Base-by-base conservation (phyloP, 2,113 vertebrate species). In the Tyto alba region DNA sequence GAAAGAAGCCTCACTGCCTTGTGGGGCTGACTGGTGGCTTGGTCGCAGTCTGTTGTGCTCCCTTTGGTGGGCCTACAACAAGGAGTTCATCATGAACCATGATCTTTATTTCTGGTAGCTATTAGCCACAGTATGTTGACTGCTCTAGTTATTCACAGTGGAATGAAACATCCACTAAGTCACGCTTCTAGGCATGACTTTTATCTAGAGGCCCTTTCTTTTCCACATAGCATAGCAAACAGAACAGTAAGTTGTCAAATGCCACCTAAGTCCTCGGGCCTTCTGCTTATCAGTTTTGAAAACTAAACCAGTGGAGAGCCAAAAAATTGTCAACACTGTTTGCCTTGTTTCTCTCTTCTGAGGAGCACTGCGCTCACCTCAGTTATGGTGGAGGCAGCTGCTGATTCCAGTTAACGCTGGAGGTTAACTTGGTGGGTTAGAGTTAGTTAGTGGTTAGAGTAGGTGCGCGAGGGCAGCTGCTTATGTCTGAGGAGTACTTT, bases 291-390 rank as follows among this genome's bases (percentile, higher is more conserved):
- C 45, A 12, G 32, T 59, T 56, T 53, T 57, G 43, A 67, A 68
- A 78, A 40, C 26, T n/a, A 75, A 88, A 64, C 43, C 41, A 36
- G 29, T 0, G 3, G 48, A 69, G 16, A 64, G 38, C 23, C 15
- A 75, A 50, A 69, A 80, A 74, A 69, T 3, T 11, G 10, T 18
- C 60, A 56, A 34, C 2, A 9, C 2, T 5, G 1, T 50, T 18
- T 69, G 74, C 10, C 53, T 63, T 1, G 0, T 59, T 80, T 47
- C 43, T 84, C 25, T 52, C 29, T 57, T 9, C 38, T 36, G 50
- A 47, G 74, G 19, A 1, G 0, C 23, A 16, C 9, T 1, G 1
- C 18, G 14, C 6, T 47, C 50, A 57, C 48, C 27, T 48, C 29
- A 2, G 38, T 30, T 41, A 32, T 5, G 8, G 41, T 30, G 47